Conservation (phyloP, 1,140 invertebrate species). For the Ooceraea biroi region DNA sequence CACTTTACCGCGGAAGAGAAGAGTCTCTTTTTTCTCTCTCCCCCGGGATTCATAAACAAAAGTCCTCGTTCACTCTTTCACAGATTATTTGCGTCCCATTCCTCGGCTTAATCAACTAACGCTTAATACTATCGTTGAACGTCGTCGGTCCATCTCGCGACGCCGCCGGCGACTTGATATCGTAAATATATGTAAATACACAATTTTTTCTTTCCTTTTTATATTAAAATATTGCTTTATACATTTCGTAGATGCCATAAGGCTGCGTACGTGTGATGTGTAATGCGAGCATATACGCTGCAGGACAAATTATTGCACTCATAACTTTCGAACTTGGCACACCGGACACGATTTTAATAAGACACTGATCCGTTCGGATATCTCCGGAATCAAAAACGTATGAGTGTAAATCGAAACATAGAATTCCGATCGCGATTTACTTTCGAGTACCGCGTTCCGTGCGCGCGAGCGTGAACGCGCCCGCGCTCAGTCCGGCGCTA, state of each 20-base stretch:
- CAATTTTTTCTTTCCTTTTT: conserved; percentile 56
- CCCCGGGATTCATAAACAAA: conserved; percentile 25
- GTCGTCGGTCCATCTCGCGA: conserved; percentile 2
- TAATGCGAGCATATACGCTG: conserved; percentile 66
- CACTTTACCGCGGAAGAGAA: conserved; percentile 34
- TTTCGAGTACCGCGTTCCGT: conserved; percentile 20
- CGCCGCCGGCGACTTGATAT: conserved; percentile 34
- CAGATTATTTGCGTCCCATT: conserved; percentile 42
- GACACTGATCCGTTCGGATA: conserved; percentile 32
- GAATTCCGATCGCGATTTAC: conserved; percentile 9
- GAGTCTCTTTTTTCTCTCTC: conserved; percentile 9
- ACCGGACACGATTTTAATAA: conserved; percentile 45
- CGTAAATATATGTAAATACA: conserved; percentile 71
- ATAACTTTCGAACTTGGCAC: conserved; percentile 39
- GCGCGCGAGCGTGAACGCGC: too few relatives aligned
- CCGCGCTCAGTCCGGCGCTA: background rate
- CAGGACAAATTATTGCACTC: conserved; percentile 59
- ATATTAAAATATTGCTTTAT: conserved; percentile 82
- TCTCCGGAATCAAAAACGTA: conserved; percentile 27
- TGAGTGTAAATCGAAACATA: background rate
- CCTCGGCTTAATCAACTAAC: conserved; percentile 60
- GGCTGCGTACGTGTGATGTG: conserved; percentile 63
- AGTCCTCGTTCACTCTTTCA: conserved; percentile 50
- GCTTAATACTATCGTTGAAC: conserved; percentile 60
- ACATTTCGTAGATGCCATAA: conserved; percentile 74